A percentile compares a stretch with the other conserved stretches of the same genome.
These are phyloP conservation scores for Drosophila kanapiae DNA, from an alignment of 1,140 invertebrate genomes.

Conservation along the genomic window DNA sequence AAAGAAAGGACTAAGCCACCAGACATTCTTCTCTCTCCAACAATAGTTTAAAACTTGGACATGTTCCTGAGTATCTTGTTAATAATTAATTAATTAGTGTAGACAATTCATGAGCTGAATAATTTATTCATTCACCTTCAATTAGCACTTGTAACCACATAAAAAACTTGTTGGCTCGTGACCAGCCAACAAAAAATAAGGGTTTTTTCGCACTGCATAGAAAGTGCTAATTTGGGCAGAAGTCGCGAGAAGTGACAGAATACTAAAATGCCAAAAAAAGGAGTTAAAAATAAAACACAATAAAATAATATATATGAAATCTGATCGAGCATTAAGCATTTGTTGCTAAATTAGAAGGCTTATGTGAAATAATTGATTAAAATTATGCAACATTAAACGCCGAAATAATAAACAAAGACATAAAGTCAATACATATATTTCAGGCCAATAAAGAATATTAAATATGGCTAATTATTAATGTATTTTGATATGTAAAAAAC, in stretches of 20 bases:
- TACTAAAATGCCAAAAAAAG: neutral
- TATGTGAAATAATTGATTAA: slow-evolving; percentile 14
- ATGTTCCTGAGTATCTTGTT: slow-evolving; percentile 11
- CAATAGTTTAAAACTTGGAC: neutral
- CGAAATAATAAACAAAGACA: neutral
- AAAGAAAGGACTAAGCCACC: neutral
- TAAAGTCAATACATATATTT: slow-evolving; percentile 1
- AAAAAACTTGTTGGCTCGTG: slow-evolving; percentile 39
- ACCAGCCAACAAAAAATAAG: slow-evolving; percentile 14
- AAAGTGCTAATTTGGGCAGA: slow-evolving; percentile 44
- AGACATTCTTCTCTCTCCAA: neutral
- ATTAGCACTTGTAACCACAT: slow-evolving; percentile 57
- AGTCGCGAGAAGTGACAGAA: slow-evolving; percentile 11
- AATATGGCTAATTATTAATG: neutral
- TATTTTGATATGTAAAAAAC: slow-evolving; percentile 9
- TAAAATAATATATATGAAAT: neutral
- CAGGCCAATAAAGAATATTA: neutral
- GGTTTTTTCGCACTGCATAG: slow-evolving; percentile 4
- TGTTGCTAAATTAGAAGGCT: slow-evolving; percentile 5
- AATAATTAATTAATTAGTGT: slow-evolving; percentile 26
- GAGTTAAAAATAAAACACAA: slow-evolving; percentile 5
- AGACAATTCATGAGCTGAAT: slow-evolving; percentile 10
- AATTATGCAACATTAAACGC: slow-evolving; percentile 19
- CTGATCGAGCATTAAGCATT: neutral
- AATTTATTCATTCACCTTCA: slow-evolving; percentile 25